Conservation (phyloP, 2,888 invertebrate genomes). For the Apotomis betuletana region DNA sequence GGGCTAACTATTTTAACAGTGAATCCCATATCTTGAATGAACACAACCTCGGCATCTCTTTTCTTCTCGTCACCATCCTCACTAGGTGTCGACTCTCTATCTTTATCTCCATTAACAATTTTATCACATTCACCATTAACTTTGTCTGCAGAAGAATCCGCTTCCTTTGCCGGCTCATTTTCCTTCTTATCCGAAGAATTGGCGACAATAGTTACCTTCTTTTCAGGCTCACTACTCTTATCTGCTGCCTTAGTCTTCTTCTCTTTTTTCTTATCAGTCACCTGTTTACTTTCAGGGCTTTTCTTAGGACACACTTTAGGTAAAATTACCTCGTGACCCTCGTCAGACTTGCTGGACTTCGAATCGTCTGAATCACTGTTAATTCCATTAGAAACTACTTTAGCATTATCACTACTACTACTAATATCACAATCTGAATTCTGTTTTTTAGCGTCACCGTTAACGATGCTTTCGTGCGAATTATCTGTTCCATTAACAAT, state of each 20-base stretch:
- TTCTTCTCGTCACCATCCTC: constrained; percentile 84
- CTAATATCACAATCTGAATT: constrained; percentile 81
- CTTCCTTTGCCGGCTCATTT: constrained; percentile 53
- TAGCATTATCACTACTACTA: constrained; percentile 75
- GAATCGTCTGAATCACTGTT: constrained; percentile 73
- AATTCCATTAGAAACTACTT: constrained; percentile 79
- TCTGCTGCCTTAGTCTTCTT: constrained; percentile 60
- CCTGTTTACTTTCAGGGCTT: constrained; percentile 58
- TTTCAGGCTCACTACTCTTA: constrained; percentile 64
- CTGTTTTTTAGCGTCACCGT: constrained; percentile 73
- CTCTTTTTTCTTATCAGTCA: constrained; percentile 69
- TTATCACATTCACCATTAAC: constrained; percentile 64
- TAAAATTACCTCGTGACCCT: constrained; percentile 56
- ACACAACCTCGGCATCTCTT: constrained; percentile 91
- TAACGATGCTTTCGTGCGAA: constrained; percentile 63
- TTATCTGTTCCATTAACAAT: constrained; percentile 73
- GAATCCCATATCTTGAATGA: constrained; percentile 95
- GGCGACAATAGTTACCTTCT: constrained; percentile 60
- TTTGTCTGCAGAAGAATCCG: constrained; percentile 58
- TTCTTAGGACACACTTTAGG: constrained; percentile 58
- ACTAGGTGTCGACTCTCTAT: constrained; percentile 75
- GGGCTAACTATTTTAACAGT: constrained; percentile 97
- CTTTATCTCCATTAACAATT: constrained; percentile 72
- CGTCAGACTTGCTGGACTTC: constrained; percentile 73
- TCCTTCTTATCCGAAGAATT: constrained; percentile 59